Conservation (phyloP, 2,113 vertebrate species). For the Crypturellus undulatus region DNA sequence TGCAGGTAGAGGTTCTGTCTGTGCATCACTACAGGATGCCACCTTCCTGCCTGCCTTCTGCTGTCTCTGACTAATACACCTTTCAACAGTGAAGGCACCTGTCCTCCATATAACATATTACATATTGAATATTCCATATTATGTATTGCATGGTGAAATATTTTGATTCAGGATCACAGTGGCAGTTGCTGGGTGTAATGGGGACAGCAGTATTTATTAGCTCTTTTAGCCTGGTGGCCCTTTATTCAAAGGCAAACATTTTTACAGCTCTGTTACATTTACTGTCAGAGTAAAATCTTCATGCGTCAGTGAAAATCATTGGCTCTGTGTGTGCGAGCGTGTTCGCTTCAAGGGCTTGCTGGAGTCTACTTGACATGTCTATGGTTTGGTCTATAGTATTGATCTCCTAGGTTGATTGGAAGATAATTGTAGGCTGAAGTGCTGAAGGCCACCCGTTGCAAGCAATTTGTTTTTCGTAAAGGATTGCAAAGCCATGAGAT, state of each 20-base stretch:
- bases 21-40: not conserved
- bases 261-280: constrained; percentile 17
- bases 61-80: not conserved
- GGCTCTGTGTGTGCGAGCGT: not conserved
- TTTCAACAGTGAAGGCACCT: not conserved
- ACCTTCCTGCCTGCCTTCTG: not conserved
- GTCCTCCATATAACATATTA: not conserved
- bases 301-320: constrained; percentile 25
- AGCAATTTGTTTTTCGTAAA: constrained; percentile 63
- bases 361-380: constrained; percentile 24
- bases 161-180: not conserved
- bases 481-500: constrained; percentile 42
- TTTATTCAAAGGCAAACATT: constrained; percentile 24
- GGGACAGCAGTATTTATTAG: not conserved
- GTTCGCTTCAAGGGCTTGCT: constrained; percentile 5
- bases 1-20: not conserved
- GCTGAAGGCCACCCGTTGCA: constrained; percentile 32
- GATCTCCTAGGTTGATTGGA: constrained; percentile 54
- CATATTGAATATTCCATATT: not conserved
- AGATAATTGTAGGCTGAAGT: constrained; percentile 63
- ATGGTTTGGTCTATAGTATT: constrained; percentile 46
- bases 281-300: constrained; percentile 7
- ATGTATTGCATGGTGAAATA: not conserved
- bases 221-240: constrained; percentile 1
- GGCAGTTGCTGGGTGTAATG: not conserved